phyloP scores from a whole-genome alignment of 2,797 vertebrate genomes.

The Molossus alvarezi region DNA sequence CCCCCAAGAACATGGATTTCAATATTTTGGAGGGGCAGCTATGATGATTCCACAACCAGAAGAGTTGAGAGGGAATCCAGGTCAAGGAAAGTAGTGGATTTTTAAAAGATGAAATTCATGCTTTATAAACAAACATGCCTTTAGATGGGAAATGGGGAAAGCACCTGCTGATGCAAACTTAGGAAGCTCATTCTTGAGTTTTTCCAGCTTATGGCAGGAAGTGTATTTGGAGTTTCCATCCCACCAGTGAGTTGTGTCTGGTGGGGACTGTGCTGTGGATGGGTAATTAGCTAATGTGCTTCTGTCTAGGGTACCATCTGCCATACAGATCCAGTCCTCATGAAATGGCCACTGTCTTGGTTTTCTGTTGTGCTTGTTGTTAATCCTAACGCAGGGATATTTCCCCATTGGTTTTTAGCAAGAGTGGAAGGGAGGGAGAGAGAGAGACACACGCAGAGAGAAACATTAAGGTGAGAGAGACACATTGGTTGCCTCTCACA shows the following conservation, averaged over 20 bases:
- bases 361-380: no score
- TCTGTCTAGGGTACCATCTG: neutral
- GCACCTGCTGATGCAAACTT: neutral
- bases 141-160: neutral
- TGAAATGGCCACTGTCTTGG: neutral
- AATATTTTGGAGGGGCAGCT: neutral
- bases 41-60: neutral
- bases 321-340: neutral
- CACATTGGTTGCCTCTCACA: no score
- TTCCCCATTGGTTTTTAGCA: no score
- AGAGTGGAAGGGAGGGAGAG: no score
- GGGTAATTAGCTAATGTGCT: neutral
- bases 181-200: neutral
- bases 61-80: neutral
- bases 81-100: neutral
- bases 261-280: neutral
- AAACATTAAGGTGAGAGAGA: no score
- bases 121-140: neutral
- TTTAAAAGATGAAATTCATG: neutral
- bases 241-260: neutral
- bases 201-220: neutral
- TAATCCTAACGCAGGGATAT: no score
- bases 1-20: neutral
- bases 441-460: neutral
- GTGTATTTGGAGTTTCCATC: neutral